These are phyloP conservation scores for Tupiocoris notatus DNA, from an alignment of 2,888 invertebrate genomes.

Conservation along the genomic window DNA sequence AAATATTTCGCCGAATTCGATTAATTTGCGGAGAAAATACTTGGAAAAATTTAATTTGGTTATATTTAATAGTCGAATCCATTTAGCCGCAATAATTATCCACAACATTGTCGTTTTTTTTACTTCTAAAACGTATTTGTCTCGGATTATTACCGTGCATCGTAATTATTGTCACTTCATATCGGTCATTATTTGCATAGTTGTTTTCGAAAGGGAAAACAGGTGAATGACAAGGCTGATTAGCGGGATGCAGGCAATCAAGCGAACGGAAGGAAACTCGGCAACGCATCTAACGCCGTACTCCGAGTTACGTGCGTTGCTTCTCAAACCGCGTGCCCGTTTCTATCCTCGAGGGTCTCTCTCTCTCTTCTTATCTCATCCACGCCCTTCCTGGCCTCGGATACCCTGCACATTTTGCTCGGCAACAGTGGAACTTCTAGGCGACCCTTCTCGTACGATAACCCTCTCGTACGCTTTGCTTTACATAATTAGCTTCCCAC, in stretches of 20 bases:
- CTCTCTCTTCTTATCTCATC: slow-evolving; percentile 2
- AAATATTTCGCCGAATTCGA: no score
- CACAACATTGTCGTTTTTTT: no score
- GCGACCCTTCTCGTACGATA: neutral
- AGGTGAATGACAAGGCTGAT: slow-evolving; percentile 40
- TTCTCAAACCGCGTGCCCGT: slow-evolving; percentile 2
- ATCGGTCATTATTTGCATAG: neutral
- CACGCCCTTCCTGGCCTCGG: neutral
- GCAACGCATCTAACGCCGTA: slow-evolving; percentile 37
- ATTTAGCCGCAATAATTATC: no score
- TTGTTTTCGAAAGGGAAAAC: slow-evolving; percentile 6
- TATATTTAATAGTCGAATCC: no score
- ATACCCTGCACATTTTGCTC: neutral
- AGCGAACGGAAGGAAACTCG: slow-evolving; percentile 14
- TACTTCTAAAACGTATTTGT: no score
- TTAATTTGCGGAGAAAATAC: no score
- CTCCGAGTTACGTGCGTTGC: slow-evolving; percentile 26
- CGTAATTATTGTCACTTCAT: neutral
- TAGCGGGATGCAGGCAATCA: slow-evolving; percentile 25
- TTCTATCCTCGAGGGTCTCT: neutral
- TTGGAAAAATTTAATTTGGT: no score
- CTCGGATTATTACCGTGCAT: no score
- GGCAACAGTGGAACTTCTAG: neutral
- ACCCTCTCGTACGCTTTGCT: neutral
- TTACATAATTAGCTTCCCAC: slow-evolving; percentile 36